A percentile compares a stretch with the other conserved stretches of the same genome.
Evolutionary conservation across 2,797 vertebrate genomes (phyloP).

Genomic region (Darevskia nairensis): DNA sequence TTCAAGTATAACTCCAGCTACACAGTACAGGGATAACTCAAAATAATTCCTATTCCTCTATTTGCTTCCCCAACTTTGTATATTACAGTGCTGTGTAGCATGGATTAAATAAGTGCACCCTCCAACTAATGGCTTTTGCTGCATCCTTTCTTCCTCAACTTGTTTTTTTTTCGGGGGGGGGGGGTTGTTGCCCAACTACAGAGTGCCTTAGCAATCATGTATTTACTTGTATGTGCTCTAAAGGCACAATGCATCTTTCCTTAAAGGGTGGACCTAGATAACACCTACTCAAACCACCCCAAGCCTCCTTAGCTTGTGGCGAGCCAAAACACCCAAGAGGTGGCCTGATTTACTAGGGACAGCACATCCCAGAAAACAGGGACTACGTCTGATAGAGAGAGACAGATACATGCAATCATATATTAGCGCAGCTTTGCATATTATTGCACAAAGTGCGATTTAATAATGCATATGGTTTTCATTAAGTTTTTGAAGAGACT

Average conservation of each 20-base stretch:
- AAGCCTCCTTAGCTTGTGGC: too few relatives aligned
- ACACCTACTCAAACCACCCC: neutral
- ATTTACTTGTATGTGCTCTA: neutral
- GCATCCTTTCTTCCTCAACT: neutral
- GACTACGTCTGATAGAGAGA: neutral
- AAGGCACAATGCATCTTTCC: neutral
- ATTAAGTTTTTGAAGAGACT: constrained; percentile 36
- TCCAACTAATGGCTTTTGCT: neutral
- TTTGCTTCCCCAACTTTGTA: too few relatives aligned
- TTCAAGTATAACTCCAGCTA: too few relatives aligned
- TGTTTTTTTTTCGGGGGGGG: neutral
- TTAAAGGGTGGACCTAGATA: neutral
- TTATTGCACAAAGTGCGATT: constrained; percentile 6
- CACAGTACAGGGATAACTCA: too few relatives aligned
- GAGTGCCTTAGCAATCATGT: neutral
- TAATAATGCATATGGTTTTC: constrained; percentile 32
- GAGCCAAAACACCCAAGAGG: neutral
- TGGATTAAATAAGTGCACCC: neutral
- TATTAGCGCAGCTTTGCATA: constrained; percentile 18
- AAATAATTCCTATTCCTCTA: too few relatives aligned
- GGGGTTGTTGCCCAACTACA: neutral
- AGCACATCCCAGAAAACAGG: neutral
- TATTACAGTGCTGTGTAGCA: too few relatives aligned
- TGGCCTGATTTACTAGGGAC: neutral
- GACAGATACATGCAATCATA: neutral